A percentile compares a stretch with the other conserved stretches of the same genome.
These are phyloP conservation scores for Tetropium fuscum DNA, from an alignment of 2,888 invertebrate species.

Conservation along the genomic window DNA sequence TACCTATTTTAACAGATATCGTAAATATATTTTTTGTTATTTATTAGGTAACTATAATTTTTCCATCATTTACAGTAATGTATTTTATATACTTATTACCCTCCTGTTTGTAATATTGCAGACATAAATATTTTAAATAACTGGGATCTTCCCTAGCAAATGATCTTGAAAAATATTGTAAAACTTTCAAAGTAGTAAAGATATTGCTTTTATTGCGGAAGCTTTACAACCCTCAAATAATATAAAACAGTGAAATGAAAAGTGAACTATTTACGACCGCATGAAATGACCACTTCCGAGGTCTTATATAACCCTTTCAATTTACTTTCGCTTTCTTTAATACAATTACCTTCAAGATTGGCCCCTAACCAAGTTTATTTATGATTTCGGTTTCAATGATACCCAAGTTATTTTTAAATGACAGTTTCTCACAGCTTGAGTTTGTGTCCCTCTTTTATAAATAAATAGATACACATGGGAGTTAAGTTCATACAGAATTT, in stretches of 20 bases:
- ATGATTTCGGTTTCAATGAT: conserved; percentile 32
- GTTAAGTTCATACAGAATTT: conserved; percentile 5
- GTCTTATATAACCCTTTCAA: conserved; percentile 55
- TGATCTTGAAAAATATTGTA: no score
- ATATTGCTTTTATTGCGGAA: conserved; percentile 14
- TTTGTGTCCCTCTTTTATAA: conserved; percentile 31
- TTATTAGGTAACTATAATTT: no score
- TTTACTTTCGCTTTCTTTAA: conserved; percentile 55
- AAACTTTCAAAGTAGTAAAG: background rate
- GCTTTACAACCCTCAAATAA: conserved; percentile 34
- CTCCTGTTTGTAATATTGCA: no score
- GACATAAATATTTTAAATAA: no score
- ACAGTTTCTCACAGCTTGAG: conserved; percentile 34
- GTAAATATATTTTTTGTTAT: no score
- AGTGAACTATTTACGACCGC: conserved; percentile 58
- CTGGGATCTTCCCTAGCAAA: no score
- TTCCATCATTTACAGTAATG: no score
- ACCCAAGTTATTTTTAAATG: conserved; percentile 19
- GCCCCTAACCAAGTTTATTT: conserved; percentile 37
- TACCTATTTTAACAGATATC: no score
- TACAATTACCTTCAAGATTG: conserved; percentile 35
- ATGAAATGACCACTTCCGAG: conserved; percentile 51
- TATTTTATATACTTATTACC: no score
- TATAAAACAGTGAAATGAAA: conserved; percentile 52
- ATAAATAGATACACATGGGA: conserved; percentile 34